Evolutionary conservation across 2,888 invertebrate genomes (phyloP).

Genomic region (Hemithea aestivaria): DNA sequence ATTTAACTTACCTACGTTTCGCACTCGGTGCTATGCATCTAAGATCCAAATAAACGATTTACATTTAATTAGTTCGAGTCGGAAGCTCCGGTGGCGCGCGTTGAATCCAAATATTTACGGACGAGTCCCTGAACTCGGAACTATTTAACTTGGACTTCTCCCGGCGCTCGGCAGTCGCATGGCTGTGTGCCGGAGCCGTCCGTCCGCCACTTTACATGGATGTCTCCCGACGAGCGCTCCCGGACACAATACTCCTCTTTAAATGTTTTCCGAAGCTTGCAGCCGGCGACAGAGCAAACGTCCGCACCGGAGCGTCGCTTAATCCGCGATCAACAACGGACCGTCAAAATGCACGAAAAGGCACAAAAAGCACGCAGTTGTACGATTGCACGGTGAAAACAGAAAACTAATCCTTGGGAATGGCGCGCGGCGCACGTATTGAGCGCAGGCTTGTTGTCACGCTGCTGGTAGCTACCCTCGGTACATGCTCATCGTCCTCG

Average conservation of each 20-base stretch:
- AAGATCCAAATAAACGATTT: constrained; percentile 3
- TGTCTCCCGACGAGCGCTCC: constrained; percentile 24
- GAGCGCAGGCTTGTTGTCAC: not conserved
- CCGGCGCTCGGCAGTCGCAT: constrained; percentile 3
- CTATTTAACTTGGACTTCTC: constrained; percentile 8
- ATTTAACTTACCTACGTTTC: too few relatives aligned
- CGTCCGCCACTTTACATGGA: constrained; percentile 18
- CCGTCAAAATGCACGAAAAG: constrained; percentile 22
- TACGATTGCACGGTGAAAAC: constrained; percentile 7
- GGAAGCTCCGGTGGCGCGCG: constrained; percentile 2
- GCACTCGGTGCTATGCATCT: not conserved
- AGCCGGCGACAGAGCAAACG: constrained; percentile 35
- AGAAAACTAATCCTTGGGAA: constrained; percentile 22
- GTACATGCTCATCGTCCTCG: too few relatives aligned
- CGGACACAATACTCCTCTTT: constrained; percentile 35
- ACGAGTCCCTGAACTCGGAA: constrained; percentile 7
- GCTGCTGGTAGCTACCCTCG: too few relatives aligned
- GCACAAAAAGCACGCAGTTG: constrained; percentile 9
- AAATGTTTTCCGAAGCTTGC: constrained; percentile 34
- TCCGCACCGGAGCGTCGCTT: constrained; percentile 33
- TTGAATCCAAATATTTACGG: constrained; percentile 9
- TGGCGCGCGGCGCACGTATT: constrained; percentile 6
- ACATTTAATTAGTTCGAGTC: constrained; percentile 7
- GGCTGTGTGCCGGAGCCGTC: too few relatives aligned
- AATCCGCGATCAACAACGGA: constrained; percentile 33